phyloP scores from a whole-genome alignment of 2,888 invertebrate species.

The Hololepta plana region DNA sequence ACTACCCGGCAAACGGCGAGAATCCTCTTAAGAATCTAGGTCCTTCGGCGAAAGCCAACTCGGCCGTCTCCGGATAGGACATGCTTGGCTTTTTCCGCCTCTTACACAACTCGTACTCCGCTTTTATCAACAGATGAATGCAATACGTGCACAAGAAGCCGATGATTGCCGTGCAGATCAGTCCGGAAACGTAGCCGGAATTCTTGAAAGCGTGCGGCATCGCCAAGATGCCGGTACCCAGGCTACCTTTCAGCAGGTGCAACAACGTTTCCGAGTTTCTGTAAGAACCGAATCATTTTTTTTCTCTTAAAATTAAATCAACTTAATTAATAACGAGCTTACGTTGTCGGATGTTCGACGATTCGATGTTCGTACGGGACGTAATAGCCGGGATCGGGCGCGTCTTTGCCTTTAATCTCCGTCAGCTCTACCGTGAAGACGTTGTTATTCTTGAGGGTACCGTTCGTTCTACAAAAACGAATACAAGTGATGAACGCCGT shows the following conservation, averaged over 20 bases:
- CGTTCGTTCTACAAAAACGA: no score
- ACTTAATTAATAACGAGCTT: constrained; percentile 26
- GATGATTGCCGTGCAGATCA: constrained; percentile 63
- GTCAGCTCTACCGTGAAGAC: no score
- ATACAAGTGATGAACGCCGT: no score
- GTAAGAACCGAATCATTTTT: constrained; percentile 15
- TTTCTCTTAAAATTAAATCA: background rate
- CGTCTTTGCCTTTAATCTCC: constrained; percentile 23
- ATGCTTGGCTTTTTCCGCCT: constrained; percentile 35
- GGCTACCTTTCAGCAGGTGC: constrained; percentile 73
- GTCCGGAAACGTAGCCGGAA: constrained; percentile 65
- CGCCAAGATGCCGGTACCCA: constrained; percentile 83
- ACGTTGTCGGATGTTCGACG: constrained; percentile 58
- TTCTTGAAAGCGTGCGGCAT: constrained; percentile 78
- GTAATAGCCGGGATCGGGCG: constrained; percentile 36
- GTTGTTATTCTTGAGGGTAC: no score
- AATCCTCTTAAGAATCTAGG: constrained; percentile 44
- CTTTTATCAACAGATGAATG: constrained; percentile 69
- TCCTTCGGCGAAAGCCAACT: constrained; percentile 60
- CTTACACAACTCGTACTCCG: constrained; percentile 44
- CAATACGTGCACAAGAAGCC: constrained; percentile 86
- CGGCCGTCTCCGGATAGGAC: constrained; percentile 66
- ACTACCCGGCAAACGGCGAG: constrained; percentile 49
- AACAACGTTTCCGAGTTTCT: constrained; percentile 67
- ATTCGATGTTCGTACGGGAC: constrained; percentile 49